A percentile compares a stretch with the other conserved stretches of the same genome.
Evolutionary conservation across 2,888 invertebrate species (phyloP).

Genomic region (Cyclophora punctaria): DNA sequence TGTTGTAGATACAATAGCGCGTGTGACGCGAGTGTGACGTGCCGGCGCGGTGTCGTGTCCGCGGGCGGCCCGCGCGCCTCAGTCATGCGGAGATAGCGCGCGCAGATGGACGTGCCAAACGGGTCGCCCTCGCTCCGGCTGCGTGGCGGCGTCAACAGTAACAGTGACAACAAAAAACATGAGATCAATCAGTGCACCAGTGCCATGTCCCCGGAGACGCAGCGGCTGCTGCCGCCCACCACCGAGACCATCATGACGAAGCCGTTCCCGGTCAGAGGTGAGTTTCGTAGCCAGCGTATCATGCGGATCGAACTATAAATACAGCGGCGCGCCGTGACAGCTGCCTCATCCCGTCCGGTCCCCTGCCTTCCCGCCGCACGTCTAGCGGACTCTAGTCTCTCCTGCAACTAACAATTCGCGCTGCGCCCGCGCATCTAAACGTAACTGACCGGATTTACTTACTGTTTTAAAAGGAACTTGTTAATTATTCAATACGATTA

Average conservation of each 20-base stretch:
- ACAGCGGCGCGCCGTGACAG: conserved; percentile 33
- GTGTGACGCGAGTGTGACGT: conserved; percentile 8
- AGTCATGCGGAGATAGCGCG: conserved; percentile 61
- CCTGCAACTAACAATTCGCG: too few relatives aligned
- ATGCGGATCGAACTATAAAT: conserved; percentile 40
- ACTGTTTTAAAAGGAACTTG: too few relatives aligned
- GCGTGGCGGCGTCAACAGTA: conserved; percentile 55
- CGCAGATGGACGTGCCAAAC: conserved; percentile 59
- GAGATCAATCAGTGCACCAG: conserved; percentile 79
- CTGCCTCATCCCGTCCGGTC: conserved; percentile 8
- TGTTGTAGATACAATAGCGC: not conserved
- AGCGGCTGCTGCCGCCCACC: conserved; percentile 82
- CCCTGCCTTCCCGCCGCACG: not conserved
- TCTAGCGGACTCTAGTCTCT: too few relatives aligned
- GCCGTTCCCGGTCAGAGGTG: conserved; percentile 91
- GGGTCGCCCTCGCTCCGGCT: conserved; percentile 66
- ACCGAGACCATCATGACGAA: conserved; percentile 91
- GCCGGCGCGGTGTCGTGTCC: conserved; percentile 22
- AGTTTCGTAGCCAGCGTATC: conserved; percentile 19
- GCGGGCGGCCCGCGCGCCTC: conserved; percentile 14
- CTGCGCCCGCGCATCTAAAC: too few relatives aligned
- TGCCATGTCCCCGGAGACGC: conserved; percentile 81
- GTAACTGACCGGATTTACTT: too few relatives aligned
- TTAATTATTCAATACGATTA: too few relatives aligned
- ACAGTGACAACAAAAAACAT: conserved; percentile 59